These are phyloP conservation scores for Cygnus buccinator DNA, from an alignment of 2,113 vertebrate genomes.

Conservation along the genomic window DNA sequence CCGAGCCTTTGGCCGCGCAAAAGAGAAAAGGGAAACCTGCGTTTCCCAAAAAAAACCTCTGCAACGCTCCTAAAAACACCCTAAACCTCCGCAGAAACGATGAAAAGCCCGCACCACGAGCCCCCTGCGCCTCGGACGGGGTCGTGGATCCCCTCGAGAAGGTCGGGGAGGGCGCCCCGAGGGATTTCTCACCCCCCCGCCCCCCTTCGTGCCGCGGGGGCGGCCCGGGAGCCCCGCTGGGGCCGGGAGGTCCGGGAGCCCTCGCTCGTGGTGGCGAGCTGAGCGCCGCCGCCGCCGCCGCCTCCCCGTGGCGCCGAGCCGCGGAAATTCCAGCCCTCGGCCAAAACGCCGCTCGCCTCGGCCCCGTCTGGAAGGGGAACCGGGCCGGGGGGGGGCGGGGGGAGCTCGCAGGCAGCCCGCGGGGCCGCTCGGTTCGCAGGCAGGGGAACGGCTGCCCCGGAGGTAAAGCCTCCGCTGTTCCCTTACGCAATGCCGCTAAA, in stretches of 20 bases:
- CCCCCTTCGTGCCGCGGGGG: neutral
- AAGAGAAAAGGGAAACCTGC: too few relatives aligned
- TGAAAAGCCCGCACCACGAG: rapidly evolving
- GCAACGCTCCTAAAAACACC: neutral
- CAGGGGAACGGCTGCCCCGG: neutral
- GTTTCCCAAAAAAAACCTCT: neutral
- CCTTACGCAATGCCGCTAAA: neutral
- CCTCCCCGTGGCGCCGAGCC: neutral
- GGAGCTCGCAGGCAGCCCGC: neutral
- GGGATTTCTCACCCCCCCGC: too few relatives aligned
- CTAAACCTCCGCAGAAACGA: rapidly evolving
- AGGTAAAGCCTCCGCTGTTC: neutral
- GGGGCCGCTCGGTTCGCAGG: rapidly evolving
- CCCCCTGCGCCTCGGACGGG: rapidly evolving
- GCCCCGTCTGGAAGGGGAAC: neutral
- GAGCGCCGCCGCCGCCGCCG: neutral
- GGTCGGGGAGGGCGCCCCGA: neutral
- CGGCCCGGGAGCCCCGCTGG: too few relatives aligned
- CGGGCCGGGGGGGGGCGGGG: too few relatives aligned
- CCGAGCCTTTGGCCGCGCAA: neutral
- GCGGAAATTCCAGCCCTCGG: neutral
- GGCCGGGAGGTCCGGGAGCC: neutral
- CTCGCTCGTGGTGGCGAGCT: neutral
- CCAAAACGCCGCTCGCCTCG: neutral
- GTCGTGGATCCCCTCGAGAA: rapidly evolving